Percentiles rank a stretch among this genome's conserved stretches.
Conservation (phyloP, 1,140 invertebrate genomes). For the Penaeus chinensis region DNA sequence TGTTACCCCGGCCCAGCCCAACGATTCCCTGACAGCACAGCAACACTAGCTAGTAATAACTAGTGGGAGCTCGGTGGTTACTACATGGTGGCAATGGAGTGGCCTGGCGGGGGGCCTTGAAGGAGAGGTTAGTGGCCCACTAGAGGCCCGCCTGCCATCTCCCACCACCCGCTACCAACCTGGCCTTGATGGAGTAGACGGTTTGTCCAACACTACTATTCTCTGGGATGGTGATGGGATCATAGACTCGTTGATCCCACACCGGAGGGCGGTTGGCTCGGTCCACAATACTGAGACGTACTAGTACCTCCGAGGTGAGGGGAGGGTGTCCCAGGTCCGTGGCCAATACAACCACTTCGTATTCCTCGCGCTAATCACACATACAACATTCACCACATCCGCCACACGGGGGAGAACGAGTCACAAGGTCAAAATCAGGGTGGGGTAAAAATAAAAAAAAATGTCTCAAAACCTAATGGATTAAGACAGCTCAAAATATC, state of each 20-base stretch:
- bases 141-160: constrained; percentile 47
- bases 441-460: constrained; percentile 44
- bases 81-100: constrained; percentile 52
- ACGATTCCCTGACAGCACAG: constrained; percentile 54
- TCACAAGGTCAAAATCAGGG: constrained; percentile 61
- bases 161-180: constrained; percentile 78
- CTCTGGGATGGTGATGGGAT: constrained; percentile 95
- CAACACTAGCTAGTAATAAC: constrained; percentile 56
- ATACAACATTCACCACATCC: constrained; percentile 59
- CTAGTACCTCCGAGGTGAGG: constrained; percentile 92
- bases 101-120: constrained; percentile 39
- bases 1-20: constrained; percentile 53
- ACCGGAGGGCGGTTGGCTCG: constrained; percentile 97
- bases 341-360: constrained; percentile 91
- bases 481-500: constrained; percentile 50
- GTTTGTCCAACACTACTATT: constrained; percentile 97
- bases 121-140: constrained; percentile 54
- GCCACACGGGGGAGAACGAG: constrained; percentile 57
- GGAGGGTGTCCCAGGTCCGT: constrained; percentile 86
- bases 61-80: constrained; percentile 58
- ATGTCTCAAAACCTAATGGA: constrained; percentile 49
- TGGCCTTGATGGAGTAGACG: constrained; percentile 96
- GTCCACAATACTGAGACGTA: constrained; percentile 97
- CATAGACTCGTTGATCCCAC: constrained; percentile 93
- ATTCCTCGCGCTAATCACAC: constrained; percentile 84